Conservation (phyloP, 2,113 vertebrate species). For the Microcebus murinus region DNA sequence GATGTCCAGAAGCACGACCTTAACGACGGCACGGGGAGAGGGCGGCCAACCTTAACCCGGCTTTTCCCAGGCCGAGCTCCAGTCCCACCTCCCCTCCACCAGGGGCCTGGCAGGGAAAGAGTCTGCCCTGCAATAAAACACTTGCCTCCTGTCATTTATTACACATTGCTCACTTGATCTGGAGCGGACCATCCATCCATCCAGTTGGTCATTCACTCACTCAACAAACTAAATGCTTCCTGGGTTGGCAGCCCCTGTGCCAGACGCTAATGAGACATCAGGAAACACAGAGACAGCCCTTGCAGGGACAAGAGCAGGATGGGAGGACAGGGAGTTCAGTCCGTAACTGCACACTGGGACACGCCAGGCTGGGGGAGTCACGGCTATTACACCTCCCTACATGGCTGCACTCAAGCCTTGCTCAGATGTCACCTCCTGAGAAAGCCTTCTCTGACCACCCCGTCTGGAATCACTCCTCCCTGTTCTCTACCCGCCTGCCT, state of each 20-base stretch:
- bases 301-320: not conserved
- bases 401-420: not conserved
- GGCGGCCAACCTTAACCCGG: accelerated
- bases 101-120: not conserved
- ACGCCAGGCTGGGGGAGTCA: accelerated
- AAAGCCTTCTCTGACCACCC: not conserved
- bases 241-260: not conserved
- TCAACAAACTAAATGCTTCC: not conserved
- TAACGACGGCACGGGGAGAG: no score
- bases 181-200: accelerated
- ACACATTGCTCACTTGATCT: not conserved
- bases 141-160: not conserved
- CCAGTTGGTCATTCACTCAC: not conserved
- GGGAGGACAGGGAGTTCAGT: not conserved
- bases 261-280: not conserved
- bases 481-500: not conserved
- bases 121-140: not conserved
- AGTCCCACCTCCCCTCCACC: not conserved
- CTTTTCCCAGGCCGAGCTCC: not conserved
- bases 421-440: not conserved
- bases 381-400: accelerated
- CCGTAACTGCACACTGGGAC: accelerated
- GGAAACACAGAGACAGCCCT: not conserved
- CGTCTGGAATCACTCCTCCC: not conserved
- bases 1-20: not conserved